Percentiles rank a stretch among this genome's conserved stretches.
These are phyloP conservation scores for Myodes glareolus DNA, from an alignment of 2,113 vertebrate genomes.

Conservation along the genomic window DNA sequence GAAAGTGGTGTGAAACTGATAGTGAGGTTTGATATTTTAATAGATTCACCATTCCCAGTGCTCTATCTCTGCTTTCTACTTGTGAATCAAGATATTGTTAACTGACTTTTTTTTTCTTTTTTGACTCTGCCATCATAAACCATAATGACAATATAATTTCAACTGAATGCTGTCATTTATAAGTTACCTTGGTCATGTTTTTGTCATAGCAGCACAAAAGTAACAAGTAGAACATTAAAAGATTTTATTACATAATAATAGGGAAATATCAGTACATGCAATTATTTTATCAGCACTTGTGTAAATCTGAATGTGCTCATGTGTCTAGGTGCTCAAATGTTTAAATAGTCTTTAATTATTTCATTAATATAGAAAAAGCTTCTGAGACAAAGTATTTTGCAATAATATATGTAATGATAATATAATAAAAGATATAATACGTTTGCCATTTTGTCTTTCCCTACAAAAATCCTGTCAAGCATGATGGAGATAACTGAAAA, in stretches of 20 bases:
- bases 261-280: not conserved
- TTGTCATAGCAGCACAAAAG: not conserved
- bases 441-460: not conserved
- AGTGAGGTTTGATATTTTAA: not conserved
- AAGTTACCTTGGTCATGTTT: not conserved
- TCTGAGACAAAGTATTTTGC: not conserved
- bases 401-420: not conserved
- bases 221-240: not conserved
- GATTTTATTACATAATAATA: not conserved
- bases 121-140: not conserved
- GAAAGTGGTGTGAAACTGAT: not conserved
- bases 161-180: not conserved
- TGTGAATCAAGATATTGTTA: not conserved
- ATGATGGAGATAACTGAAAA: not conserved
- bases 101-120: not conserved
- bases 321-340: not conserved
- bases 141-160: not conserved
- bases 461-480: not conserved
- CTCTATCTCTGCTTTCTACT: not conserved
- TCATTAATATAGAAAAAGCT: not conserved
- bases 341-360: not conserved
- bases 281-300: not conserved
- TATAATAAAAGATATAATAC: no score
- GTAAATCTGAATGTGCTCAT: not conserved
- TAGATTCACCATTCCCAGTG: not conserved